These are phyloP conservation scores for Latrodectus geometricus DNA, from an alignment of 1,140 invertebrate species.

Conservation along the genomic window DNA sequence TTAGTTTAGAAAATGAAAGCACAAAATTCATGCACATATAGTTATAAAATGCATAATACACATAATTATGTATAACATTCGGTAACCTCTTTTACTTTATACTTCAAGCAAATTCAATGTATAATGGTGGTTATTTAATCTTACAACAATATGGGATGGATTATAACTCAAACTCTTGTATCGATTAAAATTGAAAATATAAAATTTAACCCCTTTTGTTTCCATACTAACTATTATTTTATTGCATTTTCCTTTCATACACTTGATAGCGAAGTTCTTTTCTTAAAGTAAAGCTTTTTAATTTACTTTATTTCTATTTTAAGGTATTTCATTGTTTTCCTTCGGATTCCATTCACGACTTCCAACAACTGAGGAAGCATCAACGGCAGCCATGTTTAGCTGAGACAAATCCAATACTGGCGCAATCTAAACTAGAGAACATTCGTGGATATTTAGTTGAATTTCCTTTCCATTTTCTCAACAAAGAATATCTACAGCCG, in stretches of 20 bases:
- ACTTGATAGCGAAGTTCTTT: not conserved
- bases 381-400: not conserved
- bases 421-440: not conserved
- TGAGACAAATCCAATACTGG: not conserved
- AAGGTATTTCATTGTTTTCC: conserved; percentile 40
- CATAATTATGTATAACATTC: too few relatives aligned
- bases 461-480: conserved; percentile 26
- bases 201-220: too few relatives aligned
- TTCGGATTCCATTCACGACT: not conserved
- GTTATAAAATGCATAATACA: too few relatives aligned
- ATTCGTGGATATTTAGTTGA: conserved; percentile 32
- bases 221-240: not conserved
- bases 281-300: too few relatives aligned
- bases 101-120: too few relatives aligned
- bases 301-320: not conserved
- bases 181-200: not conserved
- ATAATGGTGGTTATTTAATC: too few relatives aligned
- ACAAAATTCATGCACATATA: too few relatives aligned
- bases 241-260: not conserved
- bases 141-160: too few relatives aligned
- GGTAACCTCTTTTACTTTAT: too few relatives aligned
- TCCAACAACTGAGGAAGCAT: not conserved
- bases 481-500: conserved; percentile 15
- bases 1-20: too few relatives aligned
- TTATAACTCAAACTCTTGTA: not conserved